Evolutionary conservation across 2,113 vertebrate species (phyloP), one percentile per base, ranked within the genome.

Genomic region (Marcusenius ussheri): DNA sequence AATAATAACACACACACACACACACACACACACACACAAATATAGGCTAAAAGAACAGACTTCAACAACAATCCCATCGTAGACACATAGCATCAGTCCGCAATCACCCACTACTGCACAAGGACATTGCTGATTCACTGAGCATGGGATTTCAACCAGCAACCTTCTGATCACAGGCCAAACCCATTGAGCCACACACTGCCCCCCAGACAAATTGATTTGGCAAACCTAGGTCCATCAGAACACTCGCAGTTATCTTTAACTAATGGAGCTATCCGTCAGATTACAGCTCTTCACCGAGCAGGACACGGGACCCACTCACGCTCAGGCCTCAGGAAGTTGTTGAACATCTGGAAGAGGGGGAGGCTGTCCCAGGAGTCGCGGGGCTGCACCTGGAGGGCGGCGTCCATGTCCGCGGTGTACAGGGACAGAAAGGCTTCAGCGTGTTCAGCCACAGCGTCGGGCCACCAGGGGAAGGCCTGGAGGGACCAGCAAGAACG

Each of bases 341-440:
- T 99, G 95, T 99, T 99, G 92, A 98, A 96, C 56, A 99, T 95
- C 91, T 99, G 98, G 93, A 99, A 99, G 88, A 99, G 96, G 0
- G 98, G 98, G 92, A 99, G 99, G 92, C 97, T 98, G 93, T 97
- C 97, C 98, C 98, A 99, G 58, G 97, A 99, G 92, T 99, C 98
- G 0, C 96, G 96, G 0, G 96, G 97, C 92, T 99, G 98, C 24
- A 96, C 95, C 89, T 97, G 96, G 49, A 99, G 96, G 0, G 96
- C 96, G 0, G 95, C 95, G 89, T 99, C 97, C 98, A 99, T 98
- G 92, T 99, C 96, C 45, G 96, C 96, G 51, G 95, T 96, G 94
- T 98, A 99, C n/a, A 99, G 95, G 83, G 97, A 96, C 95, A 98
- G 95, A 91, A 99, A 99, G n/a, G 94, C 96, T 94, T 99, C 98